These are phyloP conservation scores for Syritta pipiens DNA, from an alignment of 2,888 invertebrate species.

Conservation along the genomic window DNA sequence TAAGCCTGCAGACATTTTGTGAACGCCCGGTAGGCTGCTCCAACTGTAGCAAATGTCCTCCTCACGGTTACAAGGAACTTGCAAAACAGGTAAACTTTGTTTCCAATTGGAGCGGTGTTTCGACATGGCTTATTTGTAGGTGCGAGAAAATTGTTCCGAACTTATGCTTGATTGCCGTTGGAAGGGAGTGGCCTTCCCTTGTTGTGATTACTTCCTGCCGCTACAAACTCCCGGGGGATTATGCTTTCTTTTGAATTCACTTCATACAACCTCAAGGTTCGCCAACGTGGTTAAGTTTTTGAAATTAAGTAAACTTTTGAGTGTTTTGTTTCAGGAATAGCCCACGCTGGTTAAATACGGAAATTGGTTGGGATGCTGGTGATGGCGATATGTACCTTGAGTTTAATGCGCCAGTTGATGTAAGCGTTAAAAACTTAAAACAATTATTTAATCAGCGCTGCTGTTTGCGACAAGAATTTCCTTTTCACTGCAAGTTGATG, in stretches of 20 bases:
- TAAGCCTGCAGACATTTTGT: slow-evolving; percentile 73
- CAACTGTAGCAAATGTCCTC: slow-evolving; percentile 75
- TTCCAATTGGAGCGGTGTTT: no score
- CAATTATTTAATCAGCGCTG: background rate
- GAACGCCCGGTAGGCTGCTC: slow-evolving; percentile 68
- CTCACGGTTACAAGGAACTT: slow-evolving; percentile 71
- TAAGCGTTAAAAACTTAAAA: slow-evolving; percentile 20
- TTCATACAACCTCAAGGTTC: slow-evolving; percentile 81
- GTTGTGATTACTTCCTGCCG: slow-evolving; percentile 83
- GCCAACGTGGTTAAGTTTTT: no score
- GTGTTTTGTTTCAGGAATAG: slow-evolving; percentile 67
- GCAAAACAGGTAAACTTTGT: no score
- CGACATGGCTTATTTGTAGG: no score
- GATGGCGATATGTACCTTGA: slow-evolving; percentile 72
- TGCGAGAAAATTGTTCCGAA: slow-evolving; percentile 79
- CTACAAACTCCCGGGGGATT: slow-evolving; percentile 82
- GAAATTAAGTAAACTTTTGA: no score
- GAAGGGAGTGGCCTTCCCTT: slow-evolving; percentile 81
- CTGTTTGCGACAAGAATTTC: no score
- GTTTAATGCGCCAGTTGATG: slow-evolving; percentile 49
- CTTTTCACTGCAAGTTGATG: no score
- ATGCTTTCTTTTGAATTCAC: slow-evolving; percentile 83
- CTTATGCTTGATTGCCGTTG: slow-evolving; percentile 81
- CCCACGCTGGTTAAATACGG: slow-evolving; percentile 74
- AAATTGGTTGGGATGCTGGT: slow-evolving; percentile 71